Conservation (phyloP, 1,140 invertebrate species). For the Amyelois transitella region DNA sequence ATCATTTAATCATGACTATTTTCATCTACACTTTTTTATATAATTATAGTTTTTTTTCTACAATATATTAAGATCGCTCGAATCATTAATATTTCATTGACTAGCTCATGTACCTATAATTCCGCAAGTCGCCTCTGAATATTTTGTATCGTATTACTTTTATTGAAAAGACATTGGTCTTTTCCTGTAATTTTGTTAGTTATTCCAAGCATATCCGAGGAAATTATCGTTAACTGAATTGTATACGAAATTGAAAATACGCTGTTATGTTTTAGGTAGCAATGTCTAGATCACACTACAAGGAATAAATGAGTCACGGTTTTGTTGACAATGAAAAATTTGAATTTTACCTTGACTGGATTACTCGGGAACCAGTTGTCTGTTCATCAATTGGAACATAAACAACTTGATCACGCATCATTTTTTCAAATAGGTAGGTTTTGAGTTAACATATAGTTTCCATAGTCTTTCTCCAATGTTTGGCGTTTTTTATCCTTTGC, state of each 20-base stretch:
- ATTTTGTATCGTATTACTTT: too few relatives aligned
- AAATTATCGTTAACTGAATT: not conserved
- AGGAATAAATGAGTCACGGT: not conserved
- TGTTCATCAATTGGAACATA: not conserved
- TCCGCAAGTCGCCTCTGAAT: not conserved
- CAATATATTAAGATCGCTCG: too few relatives aligned
- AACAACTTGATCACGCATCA: not conserved
- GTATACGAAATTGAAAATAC: not conserved
- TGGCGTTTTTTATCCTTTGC: too few relatives aligned
- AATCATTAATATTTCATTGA: too few relatives aligned
- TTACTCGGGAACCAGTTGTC: not conserved
- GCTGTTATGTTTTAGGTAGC: not conserved
- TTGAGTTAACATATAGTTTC: not conserved
- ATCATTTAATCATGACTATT: too few relatives aligned
- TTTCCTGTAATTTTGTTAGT: not conserved
- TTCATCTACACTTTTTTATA: too few relatives aligned
- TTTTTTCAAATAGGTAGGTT: too few relatives aligned
- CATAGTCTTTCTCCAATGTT: not conserved
- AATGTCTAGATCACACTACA: too few relatives aligned
- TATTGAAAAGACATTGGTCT: too few relatives aligned
- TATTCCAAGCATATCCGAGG: not conserved
- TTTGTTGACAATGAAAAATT: slow-evolving; percentile 2
- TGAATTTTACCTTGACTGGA: slow-evolving; percentile 8
- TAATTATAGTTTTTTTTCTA: too few relatives aligned
- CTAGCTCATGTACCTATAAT: too few relatives aligned